Evolutionary conservation across 2,797 vertebrate species (phyloP), one percentile per base, ranked within the genome.

Genomic region (Neosalanx taihuensis): DNA sequence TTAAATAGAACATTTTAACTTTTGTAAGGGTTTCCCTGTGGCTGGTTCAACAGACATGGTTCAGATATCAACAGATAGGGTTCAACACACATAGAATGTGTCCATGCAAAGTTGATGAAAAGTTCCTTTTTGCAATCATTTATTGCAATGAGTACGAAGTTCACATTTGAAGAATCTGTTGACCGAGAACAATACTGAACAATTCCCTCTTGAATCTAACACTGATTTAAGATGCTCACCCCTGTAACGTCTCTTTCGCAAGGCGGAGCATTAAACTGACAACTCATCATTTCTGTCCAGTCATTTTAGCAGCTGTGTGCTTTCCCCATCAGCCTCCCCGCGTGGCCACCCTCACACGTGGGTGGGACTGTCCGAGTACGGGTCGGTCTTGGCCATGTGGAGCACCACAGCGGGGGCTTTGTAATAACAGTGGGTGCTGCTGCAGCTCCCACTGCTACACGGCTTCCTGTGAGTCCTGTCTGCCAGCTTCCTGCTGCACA

Each of bases 331-430:
- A 23, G 23, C 56, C 76, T 66, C 63, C 17, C 15, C 20, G 18
- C 20, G 51, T 13, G 17, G 31, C 74, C 6, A 4, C 56, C 67
- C 72, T 93, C 88, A 99, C 89, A 99, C 95, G 1, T 97, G 97
- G 0, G 97, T 95, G 2, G 96, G 96, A 86, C 92, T 95, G 87
- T 99, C 97, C 81, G 95, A 92, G 84, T 96, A 95, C 0, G 93
- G 93, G 85, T 98, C 96, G 2, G 95, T 92, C 88, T 99, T 99
- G 90, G 94, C 93, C 93, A 96, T 94, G 90, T 97, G 96, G 86
- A 98, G 91, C 81, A 96, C 92, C 84, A 95, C 93, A 0, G 94
- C 88, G 2, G 97, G 96, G 37, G 95, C 92, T 86, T 98, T 98
- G 91, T 97, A 98, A 85, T 97, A 96, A 86, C 95, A 95, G 87